Evolutionary conservation across 1,140 invertebrate species (phyloP).

Genomic region (Drosophila ambigua): DNA sequence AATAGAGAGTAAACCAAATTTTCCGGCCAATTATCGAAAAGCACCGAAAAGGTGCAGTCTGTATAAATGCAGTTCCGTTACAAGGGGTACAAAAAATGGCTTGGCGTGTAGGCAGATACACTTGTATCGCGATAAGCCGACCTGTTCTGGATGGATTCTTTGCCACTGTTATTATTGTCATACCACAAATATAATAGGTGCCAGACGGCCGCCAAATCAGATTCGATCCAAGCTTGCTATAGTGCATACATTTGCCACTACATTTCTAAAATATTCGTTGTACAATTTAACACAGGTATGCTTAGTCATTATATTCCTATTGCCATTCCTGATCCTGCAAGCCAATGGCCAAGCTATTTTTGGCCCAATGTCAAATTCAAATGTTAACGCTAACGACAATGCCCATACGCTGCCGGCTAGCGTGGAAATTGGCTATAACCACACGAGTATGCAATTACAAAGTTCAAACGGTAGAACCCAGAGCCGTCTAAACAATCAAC

Average conservation of each 20-base stretch:
- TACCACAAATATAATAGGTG: not conserved
- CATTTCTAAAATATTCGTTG: slow-evolving; percentile 20
- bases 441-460: not conserved
- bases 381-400: not conserved
- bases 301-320: slow-evolving; percentile 48
- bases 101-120: not conserved
- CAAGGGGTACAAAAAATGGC: not conserved
- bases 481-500: not conserved
- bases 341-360: slow-evolving; percentile 31
- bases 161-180: not conserved
- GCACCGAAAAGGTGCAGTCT: not conserved
- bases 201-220: not conserved
- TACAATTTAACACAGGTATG: slow-evolving; percentile 49
- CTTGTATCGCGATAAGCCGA: not conserved
- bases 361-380: slow-evolving; percentile 34
- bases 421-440: too few relatives aligned
- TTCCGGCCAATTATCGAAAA: slow-evolving; percentile 24
- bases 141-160: not conserved
- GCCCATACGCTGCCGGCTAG: not conserved
- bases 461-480: not conserved
- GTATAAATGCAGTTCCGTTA: too few relatives aligned
- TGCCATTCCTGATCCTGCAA: slow-evolving; percentile 44
- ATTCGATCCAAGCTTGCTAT: not conserved
- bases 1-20: slow-evolving; percentile 44
- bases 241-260: slow-evolving; percentile 1